Percentiles rank a stretch among this genome's conserved stretches.
Evolutionary conservation across 2,797 vertebrate species (phyloP).

Genomic region (Molothrus ater): DNA sequence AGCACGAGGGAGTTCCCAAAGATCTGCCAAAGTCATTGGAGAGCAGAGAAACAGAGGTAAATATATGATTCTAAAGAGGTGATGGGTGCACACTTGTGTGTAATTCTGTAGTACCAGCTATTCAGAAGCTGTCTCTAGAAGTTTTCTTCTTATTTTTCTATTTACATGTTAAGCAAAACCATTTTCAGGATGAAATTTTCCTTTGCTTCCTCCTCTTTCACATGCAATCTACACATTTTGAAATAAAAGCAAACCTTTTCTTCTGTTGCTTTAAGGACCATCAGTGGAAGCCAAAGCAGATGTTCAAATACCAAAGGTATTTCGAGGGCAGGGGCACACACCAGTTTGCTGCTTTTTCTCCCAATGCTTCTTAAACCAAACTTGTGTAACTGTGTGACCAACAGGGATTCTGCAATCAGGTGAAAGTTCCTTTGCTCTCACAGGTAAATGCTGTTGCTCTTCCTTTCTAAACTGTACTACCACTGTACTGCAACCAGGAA

Average conservation of each 20-base stretch:
- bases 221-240: neutral
- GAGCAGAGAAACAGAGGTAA: neutral
- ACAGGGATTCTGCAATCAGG: neutral
- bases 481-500: neutral
- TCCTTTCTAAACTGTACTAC: neutral
- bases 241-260: neutral
- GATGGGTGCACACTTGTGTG: no score
- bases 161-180: neutral
- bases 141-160: neutral
- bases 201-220: neutral
- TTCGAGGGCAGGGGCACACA: neutral
- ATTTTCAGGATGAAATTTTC: neutral
- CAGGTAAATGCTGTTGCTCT: neutral
- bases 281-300: neutral
- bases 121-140: neutral
- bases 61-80: neutral
- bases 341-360: neutral
- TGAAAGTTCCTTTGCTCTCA: neutral
- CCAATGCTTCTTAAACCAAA: neutral
- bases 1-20: fast-evolving
- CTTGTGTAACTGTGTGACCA: neutral
- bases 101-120: neutral
- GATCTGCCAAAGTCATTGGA: neutral
- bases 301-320: neutral
- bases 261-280: neutral